Evolutionary conservation across 2,113 vertebrate genomes (phyloP), one percentile per base, ranked within the genome.

Genomic region (Arenaria interpres): DNA sequence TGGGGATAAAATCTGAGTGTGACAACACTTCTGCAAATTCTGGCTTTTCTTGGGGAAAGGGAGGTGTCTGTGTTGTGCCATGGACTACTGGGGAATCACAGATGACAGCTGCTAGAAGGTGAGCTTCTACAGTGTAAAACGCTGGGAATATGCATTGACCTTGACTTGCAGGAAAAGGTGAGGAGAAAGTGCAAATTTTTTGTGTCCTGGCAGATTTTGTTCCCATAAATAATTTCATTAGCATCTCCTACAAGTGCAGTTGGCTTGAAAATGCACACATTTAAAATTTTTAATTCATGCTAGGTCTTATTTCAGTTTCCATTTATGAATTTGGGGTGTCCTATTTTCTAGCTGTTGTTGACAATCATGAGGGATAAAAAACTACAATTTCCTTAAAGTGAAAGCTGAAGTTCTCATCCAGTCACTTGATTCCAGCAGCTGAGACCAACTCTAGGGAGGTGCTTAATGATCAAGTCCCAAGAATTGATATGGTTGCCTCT

Each of bases 131-230:
- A 17, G 10, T 22, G 10, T 72, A 51, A 39, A 88, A 80, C 30
- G 66, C 0, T 0, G 12, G 20, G 46, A 88, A 33, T 62, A 30
- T 39, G 7, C 12, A 15, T 63, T 0, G 0, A 30, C 37, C 33
- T 72, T 79, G 30, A 59, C 35, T 39, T 77, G n/a, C 19, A 66
- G 30, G 24, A 82, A 85, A 91, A 76, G 30, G 10, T 73, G 8
- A 91, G 33, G 37, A 5, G 9, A 57, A 68, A 79, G 13, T 56
- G 8, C 4, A 10, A 32, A 14, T 16, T 48, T 76, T 28, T 4
- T 32, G 17, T 45, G 4, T 73, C 17, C 32, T 83, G 41, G 10
- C 9, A 87, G 12, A 39, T n/a, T 81, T 85, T 48, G n/a, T 60
- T 79, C 41, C 21, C 5, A 23, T 43, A 88, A 85, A 48, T 78